phyloP scores from a whole-genome alignment of 2,888 invertebrate species.

The Zelleria hepariella region DNA sequence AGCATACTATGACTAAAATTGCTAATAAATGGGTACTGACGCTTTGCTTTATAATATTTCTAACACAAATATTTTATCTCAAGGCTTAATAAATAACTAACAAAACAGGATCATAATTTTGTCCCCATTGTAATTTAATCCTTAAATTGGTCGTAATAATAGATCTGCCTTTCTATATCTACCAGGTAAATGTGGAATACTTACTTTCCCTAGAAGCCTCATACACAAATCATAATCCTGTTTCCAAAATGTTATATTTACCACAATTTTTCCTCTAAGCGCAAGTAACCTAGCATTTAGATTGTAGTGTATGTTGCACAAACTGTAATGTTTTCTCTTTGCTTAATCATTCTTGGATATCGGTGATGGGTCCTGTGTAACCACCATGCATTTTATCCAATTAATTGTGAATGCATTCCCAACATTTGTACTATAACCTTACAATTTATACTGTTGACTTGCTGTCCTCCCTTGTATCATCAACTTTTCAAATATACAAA shows the following conservation, averaged over 20 bases:
- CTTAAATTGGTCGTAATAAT: no score
- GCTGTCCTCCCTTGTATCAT: neutral
- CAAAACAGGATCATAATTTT: neutral
- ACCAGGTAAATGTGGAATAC: neutral
- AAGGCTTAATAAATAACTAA: neutral
- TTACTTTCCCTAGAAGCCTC: neutral
- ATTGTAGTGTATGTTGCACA: slow-evolving; percentile 16
- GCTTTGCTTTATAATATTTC: neutral
- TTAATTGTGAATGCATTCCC: slow-evolving; percentile 38
- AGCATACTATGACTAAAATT: neutral
- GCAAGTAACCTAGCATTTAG: neutral
- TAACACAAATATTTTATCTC: neutral
- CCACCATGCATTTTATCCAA: slow-evolving; percentile 44
- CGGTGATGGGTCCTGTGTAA: slow-evolving; percentile 62
- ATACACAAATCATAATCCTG: neutral
- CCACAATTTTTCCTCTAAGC: neutral
- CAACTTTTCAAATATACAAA: neutral
- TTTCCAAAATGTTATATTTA: neutral
- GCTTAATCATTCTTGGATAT: slow-evolving; percentile 71
- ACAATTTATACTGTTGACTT: neutral
- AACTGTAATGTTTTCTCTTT: slow-evolving; percentile 56
- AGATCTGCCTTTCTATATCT: neutral
- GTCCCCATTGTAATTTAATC: neutral
- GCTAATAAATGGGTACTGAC: neutral
- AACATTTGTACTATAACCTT: slow-evolving; percentile 6